Percentiles rank a stretch among this genome's conserved stretches.
These are phyloP conservation scores for Caranx melampygus DNA, from an alignment of 2,113 vertebrate species.

Conservation along the genomic window DNA sequence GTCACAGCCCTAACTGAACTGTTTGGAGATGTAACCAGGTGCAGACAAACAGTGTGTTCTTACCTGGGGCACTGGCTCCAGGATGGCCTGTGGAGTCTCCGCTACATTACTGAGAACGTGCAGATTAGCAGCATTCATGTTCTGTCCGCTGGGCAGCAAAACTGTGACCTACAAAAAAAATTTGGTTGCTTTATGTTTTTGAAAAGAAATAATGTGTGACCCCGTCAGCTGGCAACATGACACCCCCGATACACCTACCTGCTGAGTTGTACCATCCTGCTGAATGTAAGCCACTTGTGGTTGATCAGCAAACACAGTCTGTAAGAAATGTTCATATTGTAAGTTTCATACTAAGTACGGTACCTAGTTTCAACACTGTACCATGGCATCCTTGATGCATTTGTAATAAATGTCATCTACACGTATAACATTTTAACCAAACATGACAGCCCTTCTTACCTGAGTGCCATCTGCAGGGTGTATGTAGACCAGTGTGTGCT, in stretches of 20 bases:
- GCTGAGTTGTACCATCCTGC: constrained; percentile 94
- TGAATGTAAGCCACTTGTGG: constrained; percentile 98
- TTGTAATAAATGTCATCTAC: background rate
- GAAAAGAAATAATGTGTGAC: background rate
- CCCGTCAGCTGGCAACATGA: background rate
- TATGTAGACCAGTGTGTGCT: constrained; percentile 97
- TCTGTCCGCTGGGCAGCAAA: constrained; percentile 87
- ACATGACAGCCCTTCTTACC: constrained; percentile 75
- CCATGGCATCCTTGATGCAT: no score
- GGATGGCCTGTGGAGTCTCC: constrained; percentile 85
- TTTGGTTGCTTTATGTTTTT: background rate
- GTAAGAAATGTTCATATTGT: background rate
- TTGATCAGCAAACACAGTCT: constrained; percentile 97
- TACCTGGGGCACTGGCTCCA: constrained; percentile 89
- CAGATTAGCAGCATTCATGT: constrained; percentile 89
- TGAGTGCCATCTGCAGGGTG: constrained; percentile 95
- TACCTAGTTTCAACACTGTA: no score
- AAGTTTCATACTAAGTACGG: background rate
- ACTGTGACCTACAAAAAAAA: constrained; percentile 83
- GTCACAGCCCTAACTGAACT: no score
- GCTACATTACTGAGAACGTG: constrained; percentile 90
- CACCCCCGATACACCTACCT: constrained; percentile 80
- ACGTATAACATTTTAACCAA: background rate
- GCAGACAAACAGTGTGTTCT: background rate
- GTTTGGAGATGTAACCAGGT: background rate